Conservation (phyloP, 2,113 vertebrate genomes). For the Asarcornis scutulata region DNA sequence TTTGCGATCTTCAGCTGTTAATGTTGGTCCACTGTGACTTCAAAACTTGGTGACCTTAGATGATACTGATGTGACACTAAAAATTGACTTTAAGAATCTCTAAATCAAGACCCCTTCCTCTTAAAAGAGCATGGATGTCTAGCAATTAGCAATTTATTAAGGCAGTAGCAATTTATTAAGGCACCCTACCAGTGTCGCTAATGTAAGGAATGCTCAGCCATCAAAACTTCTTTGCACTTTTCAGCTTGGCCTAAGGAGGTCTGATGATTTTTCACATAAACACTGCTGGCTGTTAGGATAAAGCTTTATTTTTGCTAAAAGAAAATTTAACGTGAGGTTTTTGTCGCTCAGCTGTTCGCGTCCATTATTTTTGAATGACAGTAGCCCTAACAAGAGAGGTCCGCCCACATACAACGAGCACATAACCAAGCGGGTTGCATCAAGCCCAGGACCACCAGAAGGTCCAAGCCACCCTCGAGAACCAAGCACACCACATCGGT, state of each 20-base stretch:
- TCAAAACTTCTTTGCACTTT: neutral
- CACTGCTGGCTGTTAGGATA: neutral
- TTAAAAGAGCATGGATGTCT: neutral
- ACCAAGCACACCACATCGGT: slow-evolving; percentile 96
- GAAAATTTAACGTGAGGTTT: neutral
- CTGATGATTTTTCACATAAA: neutral
- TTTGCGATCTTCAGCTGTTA: neutral
- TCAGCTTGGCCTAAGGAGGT: neutral
- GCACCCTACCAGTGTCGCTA: neutral
- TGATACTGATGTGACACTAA: neutral
- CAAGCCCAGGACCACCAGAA: slow-evolving; percentile 88
- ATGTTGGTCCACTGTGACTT: neutral
- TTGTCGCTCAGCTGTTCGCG: slow-evolving; percentile 38
- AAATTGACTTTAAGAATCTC: neutral
- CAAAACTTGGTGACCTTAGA: neutral
- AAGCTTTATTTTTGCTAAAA: neutral
- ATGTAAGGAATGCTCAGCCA: neutral
- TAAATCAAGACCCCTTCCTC: neutral
- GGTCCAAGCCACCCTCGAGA: slow-evolving; percentile 90
- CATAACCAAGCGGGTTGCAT: slow-evolving; percentile 94
- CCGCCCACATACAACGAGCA: slow-evolving; percentile 98
- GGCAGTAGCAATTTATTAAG: neutral
- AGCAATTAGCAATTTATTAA: neutral
- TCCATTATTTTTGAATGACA: slow-evolving; percentile 69
- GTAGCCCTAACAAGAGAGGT: slow-evolving; percentile 96